phyloP scores from a whole-genome alignment of 2,888 invertebrate species.

The Macaria liturata region DNA sequence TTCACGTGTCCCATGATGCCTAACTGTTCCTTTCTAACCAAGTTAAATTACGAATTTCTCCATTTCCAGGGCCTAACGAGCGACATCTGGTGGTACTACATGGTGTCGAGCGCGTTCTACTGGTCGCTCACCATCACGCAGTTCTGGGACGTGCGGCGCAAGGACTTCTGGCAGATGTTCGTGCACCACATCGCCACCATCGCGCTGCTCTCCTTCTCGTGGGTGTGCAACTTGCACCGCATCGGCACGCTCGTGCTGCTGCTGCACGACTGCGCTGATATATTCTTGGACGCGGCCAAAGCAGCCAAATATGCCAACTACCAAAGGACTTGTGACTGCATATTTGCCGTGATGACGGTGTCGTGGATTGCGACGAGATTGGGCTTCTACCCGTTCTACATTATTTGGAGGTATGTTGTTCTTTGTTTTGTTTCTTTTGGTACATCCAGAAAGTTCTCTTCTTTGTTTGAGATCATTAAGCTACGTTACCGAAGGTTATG shows the following conservation, averaged over 20 bases:
- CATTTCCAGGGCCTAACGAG: constrained; percentile 87
- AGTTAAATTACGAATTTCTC: not conserved
- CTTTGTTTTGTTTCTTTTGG: too few species aligned
- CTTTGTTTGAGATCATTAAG: too few species aligned
- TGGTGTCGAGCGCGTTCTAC: constrained; percentile 97
- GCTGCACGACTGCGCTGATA: constrained; percentile 95
- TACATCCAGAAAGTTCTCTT: too few species aligned
- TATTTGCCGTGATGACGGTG: constrained; percentile 94
- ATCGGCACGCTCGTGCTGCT: constrained; percentile 95
- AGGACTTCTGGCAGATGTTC: constrained; percentile 99
- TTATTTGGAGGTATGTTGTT: constrained; percentile 88
- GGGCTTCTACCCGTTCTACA: constrained; percentile 94
- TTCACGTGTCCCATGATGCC: too few species aligned
- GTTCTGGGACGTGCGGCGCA: constrained; percentile 96
- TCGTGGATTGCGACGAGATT: constrained; percentile 96
- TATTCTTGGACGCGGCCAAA: constrained; percentile 96
- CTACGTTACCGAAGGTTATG: too few species aligned
- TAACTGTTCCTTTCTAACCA: too few species aligned
- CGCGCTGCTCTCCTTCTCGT: constrained; percentile 94
- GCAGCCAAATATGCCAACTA: constrained; percentile 96
- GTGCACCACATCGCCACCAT: constrained; percentile 98
- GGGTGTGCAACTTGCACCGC: constrained; percentile 96
- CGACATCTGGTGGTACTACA: constrained; percentile 98
- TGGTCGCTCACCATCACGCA: constrained; percentile 97
- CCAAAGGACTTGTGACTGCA: constrained; percentile 92